Evolutionary conservation across 2,888 invertebrate species (phyloP).

Genomic region (Leptinotarsa haldemani): DNA sequence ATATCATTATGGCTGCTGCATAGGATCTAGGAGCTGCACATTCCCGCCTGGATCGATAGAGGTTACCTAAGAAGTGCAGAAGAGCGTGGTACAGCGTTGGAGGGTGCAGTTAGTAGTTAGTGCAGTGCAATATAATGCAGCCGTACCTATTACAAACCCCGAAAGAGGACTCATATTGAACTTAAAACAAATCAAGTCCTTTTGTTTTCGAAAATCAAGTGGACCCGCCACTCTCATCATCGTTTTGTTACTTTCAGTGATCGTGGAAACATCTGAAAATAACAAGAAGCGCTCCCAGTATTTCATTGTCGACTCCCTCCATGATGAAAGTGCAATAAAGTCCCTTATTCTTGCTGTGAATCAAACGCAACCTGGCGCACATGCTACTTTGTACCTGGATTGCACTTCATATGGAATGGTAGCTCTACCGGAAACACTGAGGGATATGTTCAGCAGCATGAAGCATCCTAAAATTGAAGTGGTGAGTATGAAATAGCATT

Average conservation of each 20-base stretch:
- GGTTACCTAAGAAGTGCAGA: no score
- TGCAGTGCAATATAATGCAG: no score
- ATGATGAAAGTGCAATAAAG: slow-evolving; percentile 69
- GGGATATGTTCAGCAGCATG: slow-evolving; percentile 71
- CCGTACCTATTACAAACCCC: no score
- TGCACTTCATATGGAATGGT: slow-evolving; percentile 76
- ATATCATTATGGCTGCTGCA: no score
- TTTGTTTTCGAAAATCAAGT: no score
- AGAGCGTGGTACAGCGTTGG: no score
- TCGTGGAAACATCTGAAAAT: slow-evolving; percentile 73
- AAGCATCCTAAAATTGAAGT: slow-evolving; percentile 69
- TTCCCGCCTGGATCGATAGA: no score
- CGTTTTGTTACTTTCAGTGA: slow-evolving; percentile 65
- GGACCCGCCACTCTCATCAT: background rate
- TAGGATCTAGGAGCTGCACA: no score
- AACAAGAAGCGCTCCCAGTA: slow-evolving; percentile 72
- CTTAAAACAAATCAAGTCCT: no score
- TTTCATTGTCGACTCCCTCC: slow-evolving; percentile 71
- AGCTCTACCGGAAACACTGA: slow-evolving; percentile 70
- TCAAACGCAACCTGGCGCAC: slow-evolving; percentile 70
- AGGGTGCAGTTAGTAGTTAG: no score
- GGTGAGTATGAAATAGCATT: slow-evolving; percentile 64
- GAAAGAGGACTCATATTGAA: no score
- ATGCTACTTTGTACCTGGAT: slow-evolving; percentile 74
- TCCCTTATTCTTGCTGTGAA: slow-evolving; percentile 70